Conservation (phyloP, 2,888 invertebrate genomes). For the Dendrolimus houi region DNA sequence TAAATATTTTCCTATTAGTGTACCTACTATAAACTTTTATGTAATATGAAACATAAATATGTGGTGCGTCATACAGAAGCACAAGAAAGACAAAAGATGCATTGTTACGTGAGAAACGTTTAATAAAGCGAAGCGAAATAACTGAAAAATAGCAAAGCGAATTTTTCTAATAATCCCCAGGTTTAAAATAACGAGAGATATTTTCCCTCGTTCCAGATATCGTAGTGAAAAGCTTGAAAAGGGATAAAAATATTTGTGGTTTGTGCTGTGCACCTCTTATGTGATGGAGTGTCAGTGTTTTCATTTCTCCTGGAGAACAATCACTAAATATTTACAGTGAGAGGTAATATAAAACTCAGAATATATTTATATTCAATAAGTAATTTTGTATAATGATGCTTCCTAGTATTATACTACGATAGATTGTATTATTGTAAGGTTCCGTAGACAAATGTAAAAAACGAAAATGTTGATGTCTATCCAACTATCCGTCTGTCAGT, state of each 20-base stretch:
- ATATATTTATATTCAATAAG: no score
- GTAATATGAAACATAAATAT: no score
- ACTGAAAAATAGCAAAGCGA: constrained; percentile 13
- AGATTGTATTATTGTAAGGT: no score
- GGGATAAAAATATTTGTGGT: constrained; percentile 15
- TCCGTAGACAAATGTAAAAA: no score
- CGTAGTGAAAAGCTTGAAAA: constrained; percentile 23
- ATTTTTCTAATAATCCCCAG: constrained; percentile 4
- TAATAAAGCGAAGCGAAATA: neutral
- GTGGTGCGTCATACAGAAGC: no score
- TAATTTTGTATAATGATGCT: no score
- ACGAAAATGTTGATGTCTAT: no score
- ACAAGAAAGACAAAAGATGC: no score
- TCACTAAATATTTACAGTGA: constrained; percentile 32
- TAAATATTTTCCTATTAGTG: no score
- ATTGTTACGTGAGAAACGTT: neutral
- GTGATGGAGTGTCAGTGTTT: constrained; percentile 45
- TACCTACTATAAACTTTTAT: no score
- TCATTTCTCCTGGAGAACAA: constrained; percentile 32
- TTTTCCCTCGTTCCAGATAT: constrained; percentile 61
- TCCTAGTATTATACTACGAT: no score
- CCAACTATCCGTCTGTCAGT: no score
- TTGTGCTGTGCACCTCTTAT: constrained; percentile 21
- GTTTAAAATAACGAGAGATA: neutral
- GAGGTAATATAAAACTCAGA: constrained; percentile 34